Conservation (phyloP, 2,113 vertebrate species). For the Alligator mississippiensis region DNA sequence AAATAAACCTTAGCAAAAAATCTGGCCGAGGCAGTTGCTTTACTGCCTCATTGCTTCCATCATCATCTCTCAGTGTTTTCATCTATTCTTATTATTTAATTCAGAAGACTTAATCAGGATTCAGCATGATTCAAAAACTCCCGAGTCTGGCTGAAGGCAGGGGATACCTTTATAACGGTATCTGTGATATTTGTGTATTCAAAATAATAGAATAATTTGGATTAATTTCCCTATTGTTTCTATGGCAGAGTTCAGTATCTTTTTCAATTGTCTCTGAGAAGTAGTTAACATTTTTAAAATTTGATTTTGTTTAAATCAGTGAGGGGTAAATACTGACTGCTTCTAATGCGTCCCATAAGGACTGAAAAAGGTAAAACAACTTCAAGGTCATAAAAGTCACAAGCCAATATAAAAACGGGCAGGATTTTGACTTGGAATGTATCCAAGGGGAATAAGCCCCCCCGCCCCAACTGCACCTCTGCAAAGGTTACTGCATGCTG, state of each 20-base stretch:
- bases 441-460: background rate
- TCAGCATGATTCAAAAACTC: background rate
- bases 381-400: background rate
- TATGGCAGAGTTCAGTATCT: background rate
- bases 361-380: background rate
- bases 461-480: background rate
- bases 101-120: background rate
- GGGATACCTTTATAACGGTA: background rate
- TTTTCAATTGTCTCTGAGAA: background rate
- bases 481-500: accelerated
- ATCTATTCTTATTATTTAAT: background rate
- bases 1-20: conserved; percentile 29
- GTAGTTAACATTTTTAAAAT: background rate
- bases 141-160: background rate
- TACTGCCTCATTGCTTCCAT: conserved; percentile 35
- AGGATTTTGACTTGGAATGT: background rate
- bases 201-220: background rate
- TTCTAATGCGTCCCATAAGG: background rate
- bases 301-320: background rate
- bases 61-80: conserved; percentile 1
- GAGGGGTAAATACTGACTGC: background rate
- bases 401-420: background rate
- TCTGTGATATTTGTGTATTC: background rate
- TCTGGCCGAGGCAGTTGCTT: background rate
- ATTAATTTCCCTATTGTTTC: background rate